These are phyloP conservation scores for Bombus cullumanus DNA, from an alignment of 1,140 invertebrate genomes.

Conservation along the genomic window DNA sequence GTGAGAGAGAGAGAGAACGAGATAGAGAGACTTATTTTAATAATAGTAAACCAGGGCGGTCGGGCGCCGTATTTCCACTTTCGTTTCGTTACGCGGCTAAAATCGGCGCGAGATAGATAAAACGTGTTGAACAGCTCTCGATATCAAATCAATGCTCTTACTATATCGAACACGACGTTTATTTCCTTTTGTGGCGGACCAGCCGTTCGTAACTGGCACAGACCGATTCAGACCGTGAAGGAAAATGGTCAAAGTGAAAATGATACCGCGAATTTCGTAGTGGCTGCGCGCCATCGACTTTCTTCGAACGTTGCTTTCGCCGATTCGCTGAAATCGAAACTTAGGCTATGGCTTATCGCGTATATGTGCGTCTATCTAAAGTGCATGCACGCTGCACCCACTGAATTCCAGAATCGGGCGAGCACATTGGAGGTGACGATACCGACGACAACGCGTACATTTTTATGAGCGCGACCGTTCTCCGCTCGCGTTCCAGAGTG, in stretches of 20 bases:
- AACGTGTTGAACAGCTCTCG: background rate
- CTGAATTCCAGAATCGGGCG: slow-evolving; percentile 57
- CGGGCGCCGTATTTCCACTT: background rate
- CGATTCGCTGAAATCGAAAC: slow-evolving; percentile 58
- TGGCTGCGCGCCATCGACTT: background rate
- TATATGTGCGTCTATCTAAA: background rate
- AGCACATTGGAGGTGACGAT: slow-evolving; percentile 25
- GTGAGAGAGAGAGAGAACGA: too few species aligned
- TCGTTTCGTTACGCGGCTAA: slow-evolving; percentile 2
- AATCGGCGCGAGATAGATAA: background rate
- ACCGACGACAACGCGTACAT: slow-evolving; percentile 48
- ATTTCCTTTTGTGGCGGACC: background rate
- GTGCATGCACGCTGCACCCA: slow-evolving; percentile 18
- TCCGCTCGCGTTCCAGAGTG: slow-evolving; percentile 52
- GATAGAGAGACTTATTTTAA: slow-evolving; percentile 43
- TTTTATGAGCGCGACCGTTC: slow-evolving; percentile 51
- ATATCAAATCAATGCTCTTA: background rate
- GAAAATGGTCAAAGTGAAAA: slow-evolving; percentile 18
- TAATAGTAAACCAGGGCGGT: slow-evolving; percentile 7
- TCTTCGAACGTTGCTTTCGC: slow-evolving; percentile 35
- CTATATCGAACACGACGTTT: too few species aligned
- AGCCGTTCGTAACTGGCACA: background rate
- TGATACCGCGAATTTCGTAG: background rate
- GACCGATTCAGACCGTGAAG: background rate
- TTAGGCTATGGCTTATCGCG: background rate